Evolutionary conservation across 2,113 vertebrate species (phyloP).

Genomic region (Scalopus aquaticus): DNA sequence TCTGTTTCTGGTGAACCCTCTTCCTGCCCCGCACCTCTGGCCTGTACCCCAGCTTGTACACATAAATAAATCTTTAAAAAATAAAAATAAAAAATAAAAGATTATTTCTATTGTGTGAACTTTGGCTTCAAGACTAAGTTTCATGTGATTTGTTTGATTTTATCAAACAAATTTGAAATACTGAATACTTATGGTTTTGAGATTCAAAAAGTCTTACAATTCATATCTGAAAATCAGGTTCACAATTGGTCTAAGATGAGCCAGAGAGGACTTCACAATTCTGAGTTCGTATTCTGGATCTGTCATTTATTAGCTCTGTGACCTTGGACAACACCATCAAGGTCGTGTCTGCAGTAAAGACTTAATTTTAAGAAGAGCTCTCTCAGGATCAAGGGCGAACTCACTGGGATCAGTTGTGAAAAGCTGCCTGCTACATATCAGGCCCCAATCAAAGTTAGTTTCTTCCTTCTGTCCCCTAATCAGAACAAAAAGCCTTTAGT

Average conservation of each 20-base stretch:
- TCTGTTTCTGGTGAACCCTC: no score
- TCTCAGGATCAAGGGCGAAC: neutral
- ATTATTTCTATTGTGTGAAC: neutral
- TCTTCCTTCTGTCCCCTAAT: neutral
- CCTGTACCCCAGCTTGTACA: no score
- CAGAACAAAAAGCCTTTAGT: neutral
- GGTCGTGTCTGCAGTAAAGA: neutral
- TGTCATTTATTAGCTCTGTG: neutral
- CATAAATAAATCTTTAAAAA: no score
- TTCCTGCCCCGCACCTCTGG: no score
- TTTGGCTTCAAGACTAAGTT: neutral
- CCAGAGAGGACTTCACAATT: neutral
- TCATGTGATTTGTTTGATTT: conserved; percentile 28
- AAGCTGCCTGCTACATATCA: neutral
- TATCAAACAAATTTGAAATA: conserved; percentile 39
- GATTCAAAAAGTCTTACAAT: neutral
- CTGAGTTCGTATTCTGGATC: conserved; percentile 3
- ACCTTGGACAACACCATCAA: neutral
- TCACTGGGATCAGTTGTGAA: neutral
- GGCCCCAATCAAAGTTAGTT: neutral
- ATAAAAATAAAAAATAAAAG: no score
- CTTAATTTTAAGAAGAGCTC: neutral
- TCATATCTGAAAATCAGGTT: conserved; percentile 3
- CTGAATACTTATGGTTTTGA: neutral
- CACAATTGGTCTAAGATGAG: neutral